Evolutionary conservation across 2,888 invertebrate species (phyloP).

Genomic region (Cosmia pyralina): DNA sequence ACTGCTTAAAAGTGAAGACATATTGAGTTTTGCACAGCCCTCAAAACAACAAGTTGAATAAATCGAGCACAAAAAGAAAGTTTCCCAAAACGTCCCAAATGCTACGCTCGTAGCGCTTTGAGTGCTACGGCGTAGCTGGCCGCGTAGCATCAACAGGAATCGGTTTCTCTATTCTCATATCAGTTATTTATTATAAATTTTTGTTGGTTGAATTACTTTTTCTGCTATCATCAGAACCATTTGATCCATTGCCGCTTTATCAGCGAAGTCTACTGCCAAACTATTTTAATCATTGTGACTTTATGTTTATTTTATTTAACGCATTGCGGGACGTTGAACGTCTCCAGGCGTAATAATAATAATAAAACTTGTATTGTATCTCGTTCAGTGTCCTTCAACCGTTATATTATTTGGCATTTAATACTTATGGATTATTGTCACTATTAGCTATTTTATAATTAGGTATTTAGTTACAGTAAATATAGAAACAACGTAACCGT

Average conservation of each 20-base stretch:
- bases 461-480: too few relatives aligned
- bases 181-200: background rate
- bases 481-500: too few relatives aligned
- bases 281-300: background rate
- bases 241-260: background rate
- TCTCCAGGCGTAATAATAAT: too few relatives aligned
- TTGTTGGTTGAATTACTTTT: background rate
- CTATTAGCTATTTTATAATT: too few relatives aligned
- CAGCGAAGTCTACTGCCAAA: too few relatives aligned
- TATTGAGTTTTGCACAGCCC: background rate
- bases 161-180: background rate
- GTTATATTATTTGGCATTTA: too few relatives aligned
- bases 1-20: background rate
- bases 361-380: too few relatives aligned
- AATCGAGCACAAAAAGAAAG: background rate
- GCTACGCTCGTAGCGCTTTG: conserved; percentile 23
- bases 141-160: conserved; percentile 10
- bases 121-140: conserved; percentile 40
- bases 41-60: too few relatives aligned
- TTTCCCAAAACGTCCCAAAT: background rate
- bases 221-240: background rate
- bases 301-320: too few relatives aligned
- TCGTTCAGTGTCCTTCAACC: too few relatives aligned
- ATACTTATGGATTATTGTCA: too few relatives aligned
- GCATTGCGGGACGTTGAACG: too few relatives aligned